Evolutionary conservation across 2,888 invertebrate species (phyloP), one percentile per base, ranked within the genome.

Genomic region (Helleia helle): DNA sequence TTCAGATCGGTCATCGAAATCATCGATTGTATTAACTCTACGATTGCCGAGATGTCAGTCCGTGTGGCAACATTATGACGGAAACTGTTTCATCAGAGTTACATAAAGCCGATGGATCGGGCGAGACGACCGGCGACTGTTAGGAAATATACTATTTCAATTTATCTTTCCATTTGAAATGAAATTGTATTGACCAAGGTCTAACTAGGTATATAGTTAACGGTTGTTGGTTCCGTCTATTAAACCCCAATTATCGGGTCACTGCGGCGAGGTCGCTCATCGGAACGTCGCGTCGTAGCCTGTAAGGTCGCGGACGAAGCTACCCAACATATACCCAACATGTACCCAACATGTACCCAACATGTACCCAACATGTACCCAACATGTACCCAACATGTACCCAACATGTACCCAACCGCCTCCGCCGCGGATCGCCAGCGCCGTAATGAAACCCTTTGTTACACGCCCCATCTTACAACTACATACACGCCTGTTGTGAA

Each of bases 391-490:
- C n/a, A n/a, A n/a, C n/a, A n/a, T n/a, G n/a, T n/a, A n/a, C n/a
- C n/a, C n/a, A n/a, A n/a, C n/a, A n/a, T n/a, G n/a, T n/a, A n/a
- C n/a, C n/a, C n/a, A n/a, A n/a, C n/a, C n/a, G n/a, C n/a, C n/a
- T n/a, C n/a, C n/a, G n/a, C n/a, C 38, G 42, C 38, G 52, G 52
- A 48, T 48, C 26, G 43, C 40, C 53, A 59, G 58, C 57, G 59
- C 55, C 59, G 55, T 62, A 61, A 61, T 58, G 53, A 15, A 15
- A 55, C 38, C 44, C 58, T 66, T 66, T 67, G 59, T 63, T 55
- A 57, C 50, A 54, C 58, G 58, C 52, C 56, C 52, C 59, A 65
- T 65, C 59, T n/a, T n/a, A n/a, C 3, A 15, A 15, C 15, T 15
- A 15, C 15, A 15, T 2, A 3, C 15, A 15, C 15, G 15, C 15